Base-by-base conservation (phyloP, 2,113 vertebrate genomes). In the Cynopterus brachyotis region DNA sequence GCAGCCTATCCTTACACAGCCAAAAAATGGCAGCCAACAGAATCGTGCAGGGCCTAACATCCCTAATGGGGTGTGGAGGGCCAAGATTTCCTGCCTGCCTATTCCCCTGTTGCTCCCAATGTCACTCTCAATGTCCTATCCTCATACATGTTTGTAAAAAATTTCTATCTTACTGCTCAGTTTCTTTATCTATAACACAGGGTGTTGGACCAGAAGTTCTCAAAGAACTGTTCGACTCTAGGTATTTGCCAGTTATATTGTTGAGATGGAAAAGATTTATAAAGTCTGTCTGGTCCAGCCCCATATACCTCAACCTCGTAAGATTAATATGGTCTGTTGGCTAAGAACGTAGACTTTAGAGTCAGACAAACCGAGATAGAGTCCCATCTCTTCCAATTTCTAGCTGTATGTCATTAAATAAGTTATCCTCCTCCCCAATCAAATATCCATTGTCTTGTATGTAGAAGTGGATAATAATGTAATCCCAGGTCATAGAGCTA, bases 1-100 rank as follows among this genome's bases (percentile, higher is more conserved):
- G 20, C 37, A 26, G 19, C 3, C 3, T 4, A 8, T 26, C 19
- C 9, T 35, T n/a, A 73, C 12, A 17, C 0, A 0, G 20, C 37
- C 32, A 28, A 8, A 4, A 70, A 13, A 40, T 45, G 53, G 42
- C 20, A 2, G 69, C 72, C 53, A 17, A 1, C 30, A 32, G 62
- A 59, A 40, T 4, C n/a, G 28, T 15, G 9, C 20, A 57, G 37
- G 13, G 9, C 16, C 59, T 22, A 59, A 2, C 28, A 35, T 66
- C 17, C 32, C 32, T 37, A 13, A 72, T 45, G 12, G 2, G 9
- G 57, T 22, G 5, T 15, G 60, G 57, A 67, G 20, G 37, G 69
- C 35, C 50, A 40, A 2, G 12, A 20, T 32, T 20, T 69, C 37
- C 45, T 3, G 28, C n/a, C 57, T 69, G n/a, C 22, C 28, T 32